Evolutionary conservation across 2,797 vertebrate genomes (phyloP), one percentile per base, ranked within the genome.

Genomic region (Sebastes flavidus): DNA sequence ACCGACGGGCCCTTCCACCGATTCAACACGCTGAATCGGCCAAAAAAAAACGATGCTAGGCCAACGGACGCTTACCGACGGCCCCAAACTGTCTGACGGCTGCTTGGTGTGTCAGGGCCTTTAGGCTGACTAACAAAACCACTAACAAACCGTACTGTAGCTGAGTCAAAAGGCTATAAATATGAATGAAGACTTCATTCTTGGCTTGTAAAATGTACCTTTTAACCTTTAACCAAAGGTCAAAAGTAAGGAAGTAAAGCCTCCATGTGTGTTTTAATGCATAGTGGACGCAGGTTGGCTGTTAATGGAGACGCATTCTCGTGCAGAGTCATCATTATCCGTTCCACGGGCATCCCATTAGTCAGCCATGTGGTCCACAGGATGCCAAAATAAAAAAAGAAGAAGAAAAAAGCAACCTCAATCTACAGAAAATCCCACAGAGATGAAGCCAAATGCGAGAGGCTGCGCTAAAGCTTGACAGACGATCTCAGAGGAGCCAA

Each of bases 401-500:
- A 80, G 32, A 61, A 75, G 22, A 80, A 76, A 75, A 75, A 72
- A 84, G 34, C 66, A 78, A 87, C 74, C 72, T 85, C 74, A 88
- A 75, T 88, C 77, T 68, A 65, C 65, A 85, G 86, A 91, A 77
- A 86, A 84, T 86, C 83, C 79, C 81, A 67, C 42, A 82, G 85
- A 86, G 82, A 87, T 49, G 8, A 69, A 78, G 85, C 83, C 83
- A 85, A 90, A 82, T 54, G 75, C 42, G 36, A 86, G 85, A 88
- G 62, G 85, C 85, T 75, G 86, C 14, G 49, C 67, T 69, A 81
- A 85, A 85, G 80, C 73, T 67, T 76, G 85, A 92, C 89, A 91
- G 86, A 92, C 69, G 65, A 88, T 80, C 68, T 80, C 75, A 65
- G 82, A 77, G 78, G 66, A 88, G 92, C 91, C 90, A 90, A 92